Evolutionary conservation across 2,113 vertebrate genomes (phyloP), one percentile per base, ranked within the genome.

Genomic region (Eleginops maclovinus): DNA sequence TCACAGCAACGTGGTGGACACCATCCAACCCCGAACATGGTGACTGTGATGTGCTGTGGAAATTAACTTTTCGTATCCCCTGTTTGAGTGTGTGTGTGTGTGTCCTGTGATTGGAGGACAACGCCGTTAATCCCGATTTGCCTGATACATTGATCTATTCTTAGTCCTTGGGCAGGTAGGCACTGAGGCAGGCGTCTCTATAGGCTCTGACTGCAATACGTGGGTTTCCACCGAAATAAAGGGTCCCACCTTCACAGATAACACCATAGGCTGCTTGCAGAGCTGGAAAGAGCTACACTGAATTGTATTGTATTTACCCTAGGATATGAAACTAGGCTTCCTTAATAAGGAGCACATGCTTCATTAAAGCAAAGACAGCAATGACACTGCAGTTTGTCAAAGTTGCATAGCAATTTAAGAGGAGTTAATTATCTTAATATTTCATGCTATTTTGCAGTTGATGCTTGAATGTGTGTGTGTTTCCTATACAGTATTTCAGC

Each of bases 61-160:
- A 89, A 88, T 50, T 50, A 94, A 94, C 92, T 93, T 94, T 91
- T 78, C 63, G 22, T 64, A 56, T 72, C 24, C 8, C 36, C 36
- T 21, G 31, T 64, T 1, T 15, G 62, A 12, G 50, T 49, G 81
- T 64, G 62, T 44, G 75, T 59, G 63, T 21, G 65, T 31, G 75
- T 28, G 50, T 68, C 16, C 71, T 73, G 86, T 88, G 87, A 85
- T 92, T 90, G 80, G 87, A 92, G 81, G 87, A 74, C 83, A 86
- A n/a, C 87, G 51, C 75, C 65, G 88, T 87, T 94, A 93, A 93
- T 94, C 93, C 93, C 83, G 79, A 90, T 92, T 93, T 91, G 87
- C 89, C 91, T 90, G 91, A 91, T 93, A 87, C 90, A 89, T 91
- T 92, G 91, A 93, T 93, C 93, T 93, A 93, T 93, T 93, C 90